A percentile compares a stretch with the other conserved stretches of the same genome.
These are phyloP conservation scores for Clavelina lepadiformis DNA, from an alignment of 23 tunicate genomes.

Conservation along the genomic window DNA sequence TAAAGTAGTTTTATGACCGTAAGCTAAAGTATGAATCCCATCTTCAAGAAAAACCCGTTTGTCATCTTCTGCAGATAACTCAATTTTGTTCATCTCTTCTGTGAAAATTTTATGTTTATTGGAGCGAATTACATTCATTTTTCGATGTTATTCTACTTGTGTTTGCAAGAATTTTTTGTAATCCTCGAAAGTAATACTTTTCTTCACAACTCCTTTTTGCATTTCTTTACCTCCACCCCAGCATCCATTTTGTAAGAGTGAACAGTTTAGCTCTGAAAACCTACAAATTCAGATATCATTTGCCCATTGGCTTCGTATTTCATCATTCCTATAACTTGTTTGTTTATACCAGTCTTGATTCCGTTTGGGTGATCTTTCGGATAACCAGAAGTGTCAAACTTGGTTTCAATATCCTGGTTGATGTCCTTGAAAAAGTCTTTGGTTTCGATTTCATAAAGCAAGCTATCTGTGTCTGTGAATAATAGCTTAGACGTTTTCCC, in stretches of 20 bases:
- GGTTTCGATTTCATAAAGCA: background rate
- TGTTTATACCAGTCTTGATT: background rate
- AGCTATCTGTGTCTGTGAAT: background rate
- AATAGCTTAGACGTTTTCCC: background rate
- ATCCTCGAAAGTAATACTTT: background rate
- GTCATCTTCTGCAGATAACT: slow-evolving; percentile 1
- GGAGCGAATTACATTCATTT: background rate
- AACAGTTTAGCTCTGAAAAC: background rate
- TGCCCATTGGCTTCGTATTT: too few relatives aligned
- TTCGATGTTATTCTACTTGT: background rate
- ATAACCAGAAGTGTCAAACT: background rate
- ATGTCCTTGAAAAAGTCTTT: slow-evolving; percentile 4
- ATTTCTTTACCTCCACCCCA: background rate
- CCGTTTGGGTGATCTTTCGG: background rate
- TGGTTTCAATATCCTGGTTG: background rate
- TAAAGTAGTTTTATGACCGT: too few relatives aligned
- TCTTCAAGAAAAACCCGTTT: background rate
- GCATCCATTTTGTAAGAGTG: background rate
- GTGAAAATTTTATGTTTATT: background rate
- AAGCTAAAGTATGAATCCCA: background rate
- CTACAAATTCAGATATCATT: too few relatives aligned
- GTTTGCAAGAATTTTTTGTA: background rate
- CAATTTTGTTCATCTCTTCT: slow-evolving; percentile 1
- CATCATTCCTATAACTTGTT: background rate
- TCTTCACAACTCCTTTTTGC: background rate